These are phyloP conservation scores for Anagrus nilaparvatae DNA, from an alignment of 1,140 invertebrate genomes.

Conservation along the genomic window DNA sequence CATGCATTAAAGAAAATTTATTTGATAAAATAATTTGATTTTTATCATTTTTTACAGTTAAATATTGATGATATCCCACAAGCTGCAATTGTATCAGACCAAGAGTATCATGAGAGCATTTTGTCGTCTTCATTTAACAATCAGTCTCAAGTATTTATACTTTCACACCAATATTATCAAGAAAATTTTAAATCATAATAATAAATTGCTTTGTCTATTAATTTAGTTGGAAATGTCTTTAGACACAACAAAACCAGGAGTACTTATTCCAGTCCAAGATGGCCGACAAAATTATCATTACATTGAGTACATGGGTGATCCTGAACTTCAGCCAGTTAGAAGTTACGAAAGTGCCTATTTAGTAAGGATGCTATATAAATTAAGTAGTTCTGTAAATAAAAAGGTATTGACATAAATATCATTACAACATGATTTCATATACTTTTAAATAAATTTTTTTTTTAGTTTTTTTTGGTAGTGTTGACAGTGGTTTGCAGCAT, in stretches of 20 bases:
- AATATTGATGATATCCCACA: conserved; percentile 37
- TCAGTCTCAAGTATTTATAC: conserved; percentile 35
- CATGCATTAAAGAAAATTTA: neutral
- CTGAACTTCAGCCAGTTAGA: conserved; percentile 68
- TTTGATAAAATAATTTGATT: neutral
- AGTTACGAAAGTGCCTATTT: conserved; percentile 63
- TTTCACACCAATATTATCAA: too few species aligned
- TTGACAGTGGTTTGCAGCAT: too few species aligned
- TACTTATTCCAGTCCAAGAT: conserved; percentile 41
- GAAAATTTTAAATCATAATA: too few species aligned
- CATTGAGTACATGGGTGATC: conserved; percentile 67
- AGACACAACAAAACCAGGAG: conserved; percentile 34
- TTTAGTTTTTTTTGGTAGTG: too few species aligned
- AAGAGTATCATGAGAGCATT: conserved; percentile 41
- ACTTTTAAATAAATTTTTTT: conserved; percentile 15
- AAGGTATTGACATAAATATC: conserved; percentile 52
- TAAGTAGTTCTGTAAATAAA: conserved; percentile 59
- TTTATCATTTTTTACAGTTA: conserved; percentile 28
- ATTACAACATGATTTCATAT: conserved; percentile 9
- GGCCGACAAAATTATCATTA: conserved; percentile 39
- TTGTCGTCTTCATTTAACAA: conserved; percentile 36
- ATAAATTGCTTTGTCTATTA: too few species aligned
- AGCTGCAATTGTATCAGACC: conserved; percentile 34
- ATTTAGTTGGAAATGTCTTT: conserved; percentile 33
- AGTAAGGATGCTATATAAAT: conserved; percentile 57